Base-by-base conservation (phyloP, 2,113 vertebrate species). In the Melanotaenia duboulayi region DNA sequence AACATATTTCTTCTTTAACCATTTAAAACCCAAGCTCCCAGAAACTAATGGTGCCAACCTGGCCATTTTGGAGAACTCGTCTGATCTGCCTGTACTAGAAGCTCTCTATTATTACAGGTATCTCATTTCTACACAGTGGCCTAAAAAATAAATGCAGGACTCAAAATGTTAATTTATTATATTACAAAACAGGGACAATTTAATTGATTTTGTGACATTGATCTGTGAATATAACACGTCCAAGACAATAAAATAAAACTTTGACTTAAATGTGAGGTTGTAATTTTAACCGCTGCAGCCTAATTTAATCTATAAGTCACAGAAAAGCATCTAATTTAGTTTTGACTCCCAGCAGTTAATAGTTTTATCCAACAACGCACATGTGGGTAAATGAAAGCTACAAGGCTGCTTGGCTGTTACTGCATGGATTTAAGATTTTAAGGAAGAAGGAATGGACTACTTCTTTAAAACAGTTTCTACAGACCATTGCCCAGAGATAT, bases 381-480 rank as follows among this genome's bases (percentile, higher is more conserved):
- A n/a, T 11, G 4, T 35, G 17, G 25, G 37, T 37, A 73, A 56
- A 70, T 50, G 4, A 49, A 59, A 14, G n/a, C 24, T 55, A 39
- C 17, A 37, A 73, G 10, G 44, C 23, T 28, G 57, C 17, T 19
- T 25, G 14, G 35, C 22, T 17, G 22, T 14, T 0, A 35, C 77
- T 78, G 28, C 51, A 40, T 7, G 42, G 25, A 52, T 40, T 22
- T 44, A 17, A 72, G 14, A 54, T 68, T 81, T 89, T 80, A 55
- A 71, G 74, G 82, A 89, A 87, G 73, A 74, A 48, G 42, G 19
- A 35, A 76, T 4, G 16, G 22, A 7, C 37, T 24, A 68, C 82
- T 85, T 87, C 76, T 84, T 65, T 51, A 82, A 85, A 88, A 69
- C 9, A 8, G 52, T 84, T 67, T 78, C 74, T 64, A 58, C 68